These are phyloP conservation scores for Aporophyla lueneburgensis DNA, from an alignment of 2,888 invertebrate species.

Conservation along the genomic window DNA sequence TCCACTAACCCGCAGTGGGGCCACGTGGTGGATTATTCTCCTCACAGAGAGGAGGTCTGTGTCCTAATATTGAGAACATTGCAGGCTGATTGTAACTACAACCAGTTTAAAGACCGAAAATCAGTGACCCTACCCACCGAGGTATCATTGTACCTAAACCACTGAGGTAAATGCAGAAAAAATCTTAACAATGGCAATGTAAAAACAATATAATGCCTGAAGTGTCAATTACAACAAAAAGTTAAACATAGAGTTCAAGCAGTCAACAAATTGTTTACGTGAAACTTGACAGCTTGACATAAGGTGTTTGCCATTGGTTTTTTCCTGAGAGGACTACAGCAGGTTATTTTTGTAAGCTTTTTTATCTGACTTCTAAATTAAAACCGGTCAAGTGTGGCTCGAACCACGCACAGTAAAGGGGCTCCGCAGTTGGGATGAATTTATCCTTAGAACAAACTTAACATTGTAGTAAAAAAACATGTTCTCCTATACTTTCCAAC, in stretches of 20 bases:
- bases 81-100: too few species aligned
- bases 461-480: too few species aligned
- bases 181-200: conserved; percentile 29
- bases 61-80: too few species aligned
- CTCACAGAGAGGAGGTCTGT: too few species aligned
- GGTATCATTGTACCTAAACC: not conserved
- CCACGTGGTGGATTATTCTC: too few species aligned
- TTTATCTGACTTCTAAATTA: too few species aligned
- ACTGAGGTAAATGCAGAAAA: conserved; percentile 8
- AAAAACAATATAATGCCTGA: conserved; percentile 27
- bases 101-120: not conserved
- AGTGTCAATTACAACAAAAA: conserved; percentile 37
- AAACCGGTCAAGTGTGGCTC: too few species aligned
- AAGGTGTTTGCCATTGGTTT: conserved; percentile 10
- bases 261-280: conserved; percentile 17
- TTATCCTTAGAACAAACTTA: too few species aligned
- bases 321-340: not conserved
- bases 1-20: too few species aligned
- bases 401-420: too few species aligned
- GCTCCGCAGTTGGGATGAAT: too few species aligned
- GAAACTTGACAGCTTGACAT: conserved; percentile 20
- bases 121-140: not conserved
- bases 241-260: conserved; percentile 25
- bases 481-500: too few species aligned
- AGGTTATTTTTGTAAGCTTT: not conserved